Evolutionary conservation across 2,797 vertebrate species (phyloP).

Genomic region (Heterohyrax brucei): DNA sequence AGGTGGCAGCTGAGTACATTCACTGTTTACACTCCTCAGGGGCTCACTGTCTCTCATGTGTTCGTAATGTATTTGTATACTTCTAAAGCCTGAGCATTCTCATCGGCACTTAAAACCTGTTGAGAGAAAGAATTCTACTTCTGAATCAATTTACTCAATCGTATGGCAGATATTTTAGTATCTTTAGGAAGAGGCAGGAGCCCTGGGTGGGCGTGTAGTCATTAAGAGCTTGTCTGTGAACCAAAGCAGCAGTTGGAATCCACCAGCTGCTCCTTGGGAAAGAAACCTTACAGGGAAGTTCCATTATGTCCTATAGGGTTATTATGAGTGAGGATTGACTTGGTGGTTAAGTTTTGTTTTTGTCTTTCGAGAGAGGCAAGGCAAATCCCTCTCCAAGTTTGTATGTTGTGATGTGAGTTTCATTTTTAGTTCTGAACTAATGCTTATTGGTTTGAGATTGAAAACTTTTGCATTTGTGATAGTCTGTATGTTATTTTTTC

Average conservation of each 20-base stretch:
- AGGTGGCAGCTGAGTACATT: not conserved
- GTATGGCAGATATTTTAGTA: not conserved
- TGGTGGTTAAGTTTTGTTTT: too few species aligned
- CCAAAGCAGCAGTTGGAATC: too few species aligned
- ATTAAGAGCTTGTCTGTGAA: too few species aligned
- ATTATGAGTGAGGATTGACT: too few species aligned
- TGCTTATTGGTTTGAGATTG: not conserved
- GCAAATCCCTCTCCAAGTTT: not conserved
- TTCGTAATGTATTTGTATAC: not conserved
- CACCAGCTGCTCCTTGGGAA: too few species aligned
- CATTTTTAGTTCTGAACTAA: not conserved
- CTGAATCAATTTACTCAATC: not conserved
- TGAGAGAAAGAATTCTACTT: not conserved
- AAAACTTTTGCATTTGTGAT: not conserved
- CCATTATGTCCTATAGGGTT: too few species aligned
- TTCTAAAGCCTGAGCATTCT: constrained; percentile 3
- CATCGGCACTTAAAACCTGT: not conserved
- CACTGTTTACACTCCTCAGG: not conserved
- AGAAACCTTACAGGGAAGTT: too few species aligned
- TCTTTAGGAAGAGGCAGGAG: not conserved
- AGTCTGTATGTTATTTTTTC: not conserved
- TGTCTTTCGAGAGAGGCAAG: not conserved
- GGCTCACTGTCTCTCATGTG: not conserved
- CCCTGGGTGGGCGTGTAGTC: too few species aligned
- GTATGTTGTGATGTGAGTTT: not conserved